phyloP scores from a whole-genome alignment of 1,140 invertebrate species.

The Hesperophylax magnus region DNA sequence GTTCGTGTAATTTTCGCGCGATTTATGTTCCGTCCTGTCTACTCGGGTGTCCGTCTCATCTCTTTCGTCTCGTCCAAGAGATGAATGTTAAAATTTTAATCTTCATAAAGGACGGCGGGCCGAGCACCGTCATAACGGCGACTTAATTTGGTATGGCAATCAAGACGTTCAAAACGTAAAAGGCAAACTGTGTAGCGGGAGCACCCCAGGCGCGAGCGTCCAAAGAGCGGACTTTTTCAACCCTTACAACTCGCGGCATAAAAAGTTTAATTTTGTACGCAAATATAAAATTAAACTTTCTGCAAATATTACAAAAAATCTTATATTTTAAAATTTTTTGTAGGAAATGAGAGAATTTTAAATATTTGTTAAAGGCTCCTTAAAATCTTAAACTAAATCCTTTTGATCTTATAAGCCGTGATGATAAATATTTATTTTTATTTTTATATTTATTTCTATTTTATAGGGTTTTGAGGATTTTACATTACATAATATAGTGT shows the following conservation, averaged over 20 bases:
- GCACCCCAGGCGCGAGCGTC: not conserved
- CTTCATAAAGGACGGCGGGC: slow-evolving; percentile 52
- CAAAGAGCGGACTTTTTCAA: slow-evolving; percentile 17
- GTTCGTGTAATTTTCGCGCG: not conserved
- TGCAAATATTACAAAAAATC: too few relatives aligned
- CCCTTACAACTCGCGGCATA: not conserved
- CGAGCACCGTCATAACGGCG: slow-evolving; percentile 49
- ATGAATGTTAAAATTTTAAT: slow-evolving; percentile 58
- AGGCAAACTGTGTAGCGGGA: slow-evolving; percentile 50
- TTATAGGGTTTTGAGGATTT: too few relatives aligned
- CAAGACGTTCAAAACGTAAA: slow-evolving; percentile 56
- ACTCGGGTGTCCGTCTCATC: slow-evolving; percentile 9
- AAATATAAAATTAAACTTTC: not conserved
- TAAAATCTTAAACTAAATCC: too few relatives aligned
- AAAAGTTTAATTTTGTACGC: not conserved
- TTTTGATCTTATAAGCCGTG: too few relatives aligned
- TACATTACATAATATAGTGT: too few relatives aligned
- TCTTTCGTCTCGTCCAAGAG: slow-evolving; percentile 36
- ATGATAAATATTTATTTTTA: too few relatives aligned
- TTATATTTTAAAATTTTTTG: too few relatives aligned
- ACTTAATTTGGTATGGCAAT: slow-evolving; percentile 57
- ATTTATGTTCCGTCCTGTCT: slow-evolving; percentile 9
- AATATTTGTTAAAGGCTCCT: too few relatives aligned
- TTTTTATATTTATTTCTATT: too few relatives aligned
- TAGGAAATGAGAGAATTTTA: too few relatives aligned